Evolutionary conservation across 2,113 vertebrate species (phyloP).

Genomic region (Phaethornis superciliosus): DNA sequence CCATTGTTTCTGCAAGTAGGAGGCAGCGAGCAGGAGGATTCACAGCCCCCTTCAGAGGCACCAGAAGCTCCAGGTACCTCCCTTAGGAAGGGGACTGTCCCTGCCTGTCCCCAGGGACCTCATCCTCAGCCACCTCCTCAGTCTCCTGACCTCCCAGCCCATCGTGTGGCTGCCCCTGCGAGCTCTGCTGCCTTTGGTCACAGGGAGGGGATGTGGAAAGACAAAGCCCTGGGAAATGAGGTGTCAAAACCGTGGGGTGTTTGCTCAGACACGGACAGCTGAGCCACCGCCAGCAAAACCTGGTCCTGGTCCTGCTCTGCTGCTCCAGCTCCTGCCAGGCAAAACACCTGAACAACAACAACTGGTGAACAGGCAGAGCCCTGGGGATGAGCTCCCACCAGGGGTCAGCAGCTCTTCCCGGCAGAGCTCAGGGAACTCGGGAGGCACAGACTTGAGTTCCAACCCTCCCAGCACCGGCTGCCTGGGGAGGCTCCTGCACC

Average conservation of each 20-base stretch:
- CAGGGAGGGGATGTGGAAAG: not conserved
- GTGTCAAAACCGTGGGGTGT: accelerated
- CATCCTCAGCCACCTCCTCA: not conserved
- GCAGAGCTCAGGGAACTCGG: accelerated
- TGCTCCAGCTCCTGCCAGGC: not conserved
- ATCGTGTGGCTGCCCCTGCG: accelerated
- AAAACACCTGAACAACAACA: not conserved
- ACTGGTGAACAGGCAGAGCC: not conserved
- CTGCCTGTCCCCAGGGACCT: not conserved
- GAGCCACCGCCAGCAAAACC: not conserved
- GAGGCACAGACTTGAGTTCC: not conserved
- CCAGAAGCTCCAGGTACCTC: not conserved
- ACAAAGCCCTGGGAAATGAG: not conserved
- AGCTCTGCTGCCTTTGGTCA: not conserved
- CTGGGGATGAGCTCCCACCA: not conserved
- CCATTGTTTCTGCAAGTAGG: not conserved
- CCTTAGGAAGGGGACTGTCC: not conserved
- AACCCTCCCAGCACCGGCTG: not conserved
- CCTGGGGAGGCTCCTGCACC: accelerated
- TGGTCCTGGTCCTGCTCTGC: not conserved
- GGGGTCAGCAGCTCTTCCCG: constrained; percentile 6
- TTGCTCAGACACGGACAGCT: not conserved
- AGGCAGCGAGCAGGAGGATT: not conserved
- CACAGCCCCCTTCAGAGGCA: not conserved
- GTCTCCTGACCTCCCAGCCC: not conserved